Base-by-base conservation (phyloP, 2,888 invertebrate species). In the Pristionchus exspectatus region DNA sequence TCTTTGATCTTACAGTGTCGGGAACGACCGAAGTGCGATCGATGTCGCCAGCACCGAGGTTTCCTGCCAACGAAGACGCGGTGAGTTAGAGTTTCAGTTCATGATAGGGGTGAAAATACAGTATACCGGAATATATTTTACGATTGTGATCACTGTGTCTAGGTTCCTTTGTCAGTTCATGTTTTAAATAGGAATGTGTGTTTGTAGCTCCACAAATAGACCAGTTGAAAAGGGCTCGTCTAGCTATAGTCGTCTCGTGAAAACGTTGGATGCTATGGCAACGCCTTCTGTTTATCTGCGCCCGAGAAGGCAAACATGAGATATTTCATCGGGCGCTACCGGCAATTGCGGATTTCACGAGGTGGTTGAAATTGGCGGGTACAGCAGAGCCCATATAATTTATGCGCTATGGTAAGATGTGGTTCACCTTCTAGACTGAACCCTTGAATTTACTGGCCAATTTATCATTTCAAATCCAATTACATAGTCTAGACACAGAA, bases 11-110 rank as follows among this genome's bases (percentile, higher is more conserved):
- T 59, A 21, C 63, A 30, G 33, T 54, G 1, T 66, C 69, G 38
- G 84, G 24, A 1, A 59, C 30, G 59, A 59, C 84, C 16, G 84
- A 85, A 4, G 84, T 85, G 2, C 84, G 84, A 38, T 59, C 84
- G 38, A 85, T 85, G 84, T 85, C 84, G 30, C 84, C 84, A 10
- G 59, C 84, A 1, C 56, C 27, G 59, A 85, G 59, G 33, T 85
- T 59, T 38, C 59, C 27, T 10, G 18, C 54, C 2, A 50, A 14
- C 81, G 81, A 81, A 4, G 81, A 81, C 50, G 54, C n/a, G 50
- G 81, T 81, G 44, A 81, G 81, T 81, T 81, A 16, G 10, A 4
- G n/a, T 81, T 81, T 54, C 81, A 63, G n/a, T 63, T 63, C 10
- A n/a, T 9, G 63, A n/a, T 63, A 63, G 63, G 63, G 24, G n/a